A percentile compares a stretch with the other conserved stretches of the same genome.
Evolutionary conservation across 2,797 vertebrate species (phyloP).

Genomic region (Pseudochirops corinnae): DNA sequence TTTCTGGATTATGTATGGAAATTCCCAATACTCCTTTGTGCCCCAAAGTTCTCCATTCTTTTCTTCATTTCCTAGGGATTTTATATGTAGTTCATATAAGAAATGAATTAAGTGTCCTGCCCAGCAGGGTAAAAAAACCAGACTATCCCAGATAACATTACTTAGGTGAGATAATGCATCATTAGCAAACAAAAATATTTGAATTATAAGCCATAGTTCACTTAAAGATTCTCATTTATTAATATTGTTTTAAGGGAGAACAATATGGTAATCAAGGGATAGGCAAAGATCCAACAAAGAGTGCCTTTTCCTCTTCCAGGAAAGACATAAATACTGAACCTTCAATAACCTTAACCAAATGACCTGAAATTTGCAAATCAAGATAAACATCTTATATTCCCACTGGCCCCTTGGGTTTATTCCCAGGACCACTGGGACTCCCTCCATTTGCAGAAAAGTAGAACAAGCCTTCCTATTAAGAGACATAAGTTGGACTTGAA

Average conservation of each 20-base stretch:
- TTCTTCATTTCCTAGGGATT: not conserved
- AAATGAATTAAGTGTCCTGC: not conserved
- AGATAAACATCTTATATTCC: constrained; percentile 27
- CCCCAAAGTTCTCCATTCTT: not conserved
- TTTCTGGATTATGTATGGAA: not conserved
- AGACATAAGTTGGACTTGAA: constrained; percentile 1
- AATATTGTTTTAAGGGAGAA: not conserved
- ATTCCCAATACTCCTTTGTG: not conserved
- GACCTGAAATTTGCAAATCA: constrained; percentile 46
- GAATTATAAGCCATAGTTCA: not conserved
- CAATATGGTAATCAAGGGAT: constrained; percentile 15
- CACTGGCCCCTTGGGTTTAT: constrained; percentile 4
- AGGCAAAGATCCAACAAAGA: not conserved
- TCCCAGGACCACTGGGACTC: not conserved
- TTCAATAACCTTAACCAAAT: not conserved
- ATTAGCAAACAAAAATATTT: not conserved
- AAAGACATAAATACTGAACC: constrained; percentile 52
- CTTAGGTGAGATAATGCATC: not conserved
- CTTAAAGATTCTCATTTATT: constrained; percentile 62
- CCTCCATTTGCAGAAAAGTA: not conserved
- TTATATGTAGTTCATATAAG: not conserved
- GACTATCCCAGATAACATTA: not conserved
- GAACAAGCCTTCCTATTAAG: constrained; percentile 4
- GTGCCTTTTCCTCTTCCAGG: not conserved
- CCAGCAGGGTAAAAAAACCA: not conserved